phyloP scores from a whole-genome alignment of 2,797 vertebrate genomes.

The Salmo trutta region DNA sequence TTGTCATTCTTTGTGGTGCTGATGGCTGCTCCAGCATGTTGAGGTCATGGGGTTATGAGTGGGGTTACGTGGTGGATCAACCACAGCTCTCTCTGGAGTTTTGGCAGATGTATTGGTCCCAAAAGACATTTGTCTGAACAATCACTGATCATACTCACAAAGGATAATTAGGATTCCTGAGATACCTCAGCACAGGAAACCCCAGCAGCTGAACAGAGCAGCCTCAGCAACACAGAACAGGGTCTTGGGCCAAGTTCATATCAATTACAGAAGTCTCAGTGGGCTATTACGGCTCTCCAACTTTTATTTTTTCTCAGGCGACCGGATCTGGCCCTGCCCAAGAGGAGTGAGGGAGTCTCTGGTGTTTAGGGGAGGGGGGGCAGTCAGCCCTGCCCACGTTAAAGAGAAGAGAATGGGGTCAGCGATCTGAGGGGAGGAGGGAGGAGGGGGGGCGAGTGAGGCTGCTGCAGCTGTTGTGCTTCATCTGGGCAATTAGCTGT shows the following conservation, averaged over 20 bases:
- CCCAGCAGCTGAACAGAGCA: constrained; percentile 59
- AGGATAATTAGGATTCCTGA: constrained; percentile 70
- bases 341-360: constrained; percentile 12
- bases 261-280: constrained; percentile 52
- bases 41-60: constrained; percentile 18
- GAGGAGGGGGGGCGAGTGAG: constrained; percentile 39
- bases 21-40: constrained; percentile 30
- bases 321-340: constrained; percentile 46
- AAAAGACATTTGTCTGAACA: constrained; percentile 60
- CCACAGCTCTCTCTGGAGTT: constrained; percentile 1
- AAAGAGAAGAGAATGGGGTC: constrained; percentile 30
- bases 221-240: constrained; percentile 56
- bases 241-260: constrained; percentile 39
- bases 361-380: constrained; percentile 31
- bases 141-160: neutral
- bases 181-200: constrained; percentile 62
- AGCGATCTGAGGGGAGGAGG: neutral
- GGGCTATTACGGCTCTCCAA: constrained; percentile 27
- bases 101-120: constrained; percentile 34
- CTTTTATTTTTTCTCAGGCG: constrained; percentile 30
- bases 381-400: constrained; percentile 35
- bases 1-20: constrained; percentile 26
- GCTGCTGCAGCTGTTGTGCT: constrained; percentile 67
- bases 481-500: constrained; percentile 69
- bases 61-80: constrained; percentile 5